Base-by-base conservation (phyloP, 2,797 vertebrate genomes). In the Poeciliopsis infans region DNA sequence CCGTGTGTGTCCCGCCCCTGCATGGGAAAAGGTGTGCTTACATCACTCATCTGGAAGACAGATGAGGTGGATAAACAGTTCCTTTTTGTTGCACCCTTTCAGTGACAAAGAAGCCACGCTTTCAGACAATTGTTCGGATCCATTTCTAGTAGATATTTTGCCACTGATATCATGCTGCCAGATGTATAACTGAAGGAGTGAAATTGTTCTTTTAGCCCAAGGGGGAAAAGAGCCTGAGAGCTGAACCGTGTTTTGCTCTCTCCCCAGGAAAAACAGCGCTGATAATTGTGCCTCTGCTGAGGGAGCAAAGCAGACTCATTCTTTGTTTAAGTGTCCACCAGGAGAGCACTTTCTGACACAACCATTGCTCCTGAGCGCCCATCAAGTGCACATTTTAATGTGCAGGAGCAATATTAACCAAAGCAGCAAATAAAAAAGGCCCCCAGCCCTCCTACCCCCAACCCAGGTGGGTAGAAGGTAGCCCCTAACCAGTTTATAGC, bases 241-340 rank as follows among this genome's bases (percentile, higher is more conserved):
- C 81, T 55, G 20, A 77, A 85, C 79, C 79, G 47, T 84, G 86
- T 93, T 94, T 90, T 94, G 90, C 90, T 94, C 88, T 87, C 89
- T 92, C 90, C 85, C 81, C 86, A 91, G 88, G 92, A 93, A 94
- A 93, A 93, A 91, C 91, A 92, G 91, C 79, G 47, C 57, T 81
- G 87, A 94, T 94, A 96, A 96, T 95, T 94, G 93, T 85, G 90
- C 84, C 91, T 93, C 87, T 93, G 91, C 93, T 85, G 91, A 89
- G 90, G 86, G 90, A 93, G 90, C 69, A 76, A 84, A 86, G 85
- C 76, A 33, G 88, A 80, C 90, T 93, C 89, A 84, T 90, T 94
- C 90, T 95, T 95, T 96, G 94, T 94, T 93, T 94, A 94, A 95
- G 92, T 86, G 89, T 95, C 91, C 95, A 91, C 93, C 94, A 91